Percentiles rank a stretch among this genome's conserved stretches.
Evolutionary conservation across 1,140 invertebrate genomes (phyloP).

Genomic region (Caenorhabditis inopinata): DNA sequence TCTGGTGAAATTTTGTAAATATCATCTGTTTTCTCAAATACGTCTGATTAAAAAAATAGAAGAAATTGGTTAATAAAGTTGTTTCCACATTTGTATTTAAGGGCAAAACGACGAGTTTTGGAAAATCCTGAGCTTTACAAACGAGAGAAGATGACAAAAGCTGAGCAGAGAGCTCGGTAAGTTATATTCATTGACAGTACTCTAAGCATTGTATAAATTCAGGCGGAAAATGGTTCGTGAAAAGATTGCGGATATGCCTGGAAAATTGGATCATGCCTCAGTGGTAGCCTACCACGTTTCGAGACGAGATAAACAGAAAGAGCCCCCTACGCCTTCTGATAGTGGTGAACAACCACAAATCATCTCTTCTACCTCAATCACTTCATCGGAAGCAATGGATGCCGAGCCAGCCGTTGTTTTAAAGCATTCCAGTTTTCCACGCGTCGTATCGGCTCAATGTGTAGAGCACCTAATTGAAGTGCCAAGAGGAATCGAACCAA

Average conservation of each 20-base stretch:
- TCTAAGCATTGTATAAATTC: background rate
- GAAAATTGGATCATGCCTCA: slow-evolving; percentile 88
- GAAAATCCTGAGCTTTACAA: slow-evolving; percentile 81
- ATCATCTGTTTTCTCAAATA: no score
- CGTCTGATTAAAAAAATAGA: no score
- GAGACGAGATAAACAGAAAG: background rate
- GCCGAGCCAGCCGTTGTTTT: background rate
- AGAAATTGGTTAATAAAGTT: no score
- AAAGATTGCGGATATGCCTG: slow-evolving; percentile 77
- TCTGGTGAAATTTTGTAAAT: no score
- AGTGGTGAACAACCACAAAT: background rate
- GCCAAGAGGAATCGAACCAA: background rate
- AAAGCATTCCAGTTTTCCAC: background rate
- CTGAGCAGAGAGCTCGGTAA: slow-evolving; percentile 37
- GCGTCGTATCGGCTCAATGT: background rate
- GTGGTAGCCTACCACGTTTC: slow-evolving; percentile 79
- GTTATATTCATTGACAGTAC: background rate
- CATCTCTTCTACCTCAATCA: background rate
- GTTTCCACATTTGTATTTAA: slow-evolving; percentile 69
- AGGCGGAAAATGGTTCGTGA: slow-evolving; percentile 74
- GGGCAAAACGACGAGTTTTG: slow-evolving; percentile 77
- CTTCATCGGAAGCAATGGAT: slow-evolving; percentile 4
- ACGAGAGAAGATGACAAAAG: slow-evolving; percentile 68
- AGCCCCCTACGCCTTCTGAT: background rate
- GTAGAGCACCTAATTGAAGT: background rate